Percentiles rank a stretch among this genome's conserved stretches.
These are phyloP conservation scores for Barypeithes pellucidus DNA, from an alignment of 2,888 invertebrate genomes.

Conservation along the genomic window DNA sequence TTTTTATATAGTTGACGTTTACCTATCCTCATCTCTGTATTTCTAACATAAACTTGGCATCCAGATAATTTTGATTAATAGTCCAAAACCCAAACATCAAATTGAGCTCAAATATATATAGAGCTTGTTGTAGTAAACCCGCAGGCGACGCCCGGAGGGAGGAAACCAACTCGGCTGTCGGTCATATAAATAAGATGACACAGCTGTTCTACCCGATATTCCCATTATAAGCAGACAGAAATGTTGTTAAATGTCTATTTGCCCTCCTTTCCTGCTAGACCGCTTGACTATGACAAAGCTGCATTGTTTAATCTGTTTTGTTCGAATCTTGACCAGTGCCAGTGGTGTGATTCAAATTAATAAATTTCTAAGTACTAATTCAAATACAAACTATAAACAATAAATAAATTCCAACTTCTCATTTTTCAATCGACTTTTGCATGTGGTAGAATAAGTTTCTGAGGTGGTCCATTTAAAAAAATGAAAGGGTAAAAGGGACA, in stretches of 20 bases:
- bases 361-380: no score
- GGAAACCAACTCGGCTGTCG: conserved; percentile 36
- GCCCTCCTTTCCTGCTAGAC: background rate
- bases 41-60: conserved; percentile 6
- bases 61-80: conserved; percentile 24
- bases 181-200: conserved; percentile 61
- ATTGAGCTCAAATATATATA: conserved; percentile 23
- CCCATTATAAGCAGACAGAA: conserved; percentile 25
- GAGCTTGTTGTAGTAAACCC: conserved; percentile 30
- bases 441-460: no score
- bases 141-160: conserved; percentile 49
- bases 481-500: no score
- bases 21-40: background rate
- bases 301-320: conserved; percentile 6
- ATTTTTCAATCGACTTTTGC: no score
- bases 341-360: background rate
- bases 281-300: conserved; percentile 15
- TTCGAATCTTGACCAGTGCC: background rate
- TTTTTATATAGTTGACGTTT: background rate
- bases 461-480: no score
- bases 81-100: conserved; percentile 24
- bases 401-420: no score
- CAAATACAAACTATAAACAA: no score
- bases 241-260: conserved; percentile 32
- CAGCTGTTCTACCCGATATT: conserved; percentile 55